These are phyloP conservation scores for Copsychus sechellarum DNA, from an alignment of 2,113 vertebrate species.

Conservation along the genomic window DNA sequence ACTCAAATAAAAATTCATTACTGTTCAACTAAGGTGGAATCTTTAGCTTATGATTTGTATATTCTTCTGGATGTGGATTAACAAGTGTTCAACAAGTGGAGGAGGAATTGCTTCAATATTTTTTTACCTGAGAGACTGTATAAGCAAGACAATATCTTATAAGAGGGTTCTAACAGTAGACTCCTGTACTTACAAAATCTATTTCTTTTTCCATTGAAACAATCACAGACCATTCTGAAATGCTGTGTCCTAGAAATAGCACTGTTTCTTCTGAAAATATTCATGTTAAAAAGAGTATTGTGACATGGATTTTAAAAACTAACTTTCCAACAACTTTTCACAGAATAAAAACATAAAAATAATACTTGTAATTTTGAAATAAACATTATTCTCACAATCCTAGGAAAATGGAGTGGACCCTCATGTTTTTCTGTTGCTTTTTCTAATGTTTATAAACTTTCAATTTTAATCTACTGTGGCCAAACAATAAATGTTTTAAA, in stretches of 20 bases:
- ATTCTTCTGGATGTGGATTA: not conserved
- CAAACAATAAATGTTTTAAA: not conserved
- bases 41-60: not conserved
- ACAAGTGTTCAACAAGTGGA: not conserved
- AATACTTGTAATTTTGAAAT: not conserved
- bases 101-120: not conserved
- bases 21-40: not conserved
- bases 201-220: not conserved
- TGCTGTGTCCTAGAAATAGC: not conserved
- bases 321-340: not conserved
- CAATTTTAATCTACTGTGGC: not conserved
- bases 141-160: not conserved
- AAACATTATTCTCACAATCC: not conserved
- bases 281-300: not conserved
- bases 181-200: not conserved
- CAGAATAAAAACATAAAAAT: not conserved
- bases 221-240: not conserved
- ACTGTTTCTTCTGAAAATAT: not conserved
- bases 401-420: not conserved
- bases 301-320: not conserved
- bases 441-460: not conserved
- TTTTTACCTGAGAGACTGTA: not conserved
- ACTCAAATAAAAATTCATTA: constrained; percentile 1
- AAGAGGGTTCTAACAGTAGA: not conserved
- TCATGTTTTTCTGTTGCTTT: not conserved